phyloP scores from a whole-genome alignment of 2,113 vertebrate genomes.

The Callospermophilus lateralis region DNA sequence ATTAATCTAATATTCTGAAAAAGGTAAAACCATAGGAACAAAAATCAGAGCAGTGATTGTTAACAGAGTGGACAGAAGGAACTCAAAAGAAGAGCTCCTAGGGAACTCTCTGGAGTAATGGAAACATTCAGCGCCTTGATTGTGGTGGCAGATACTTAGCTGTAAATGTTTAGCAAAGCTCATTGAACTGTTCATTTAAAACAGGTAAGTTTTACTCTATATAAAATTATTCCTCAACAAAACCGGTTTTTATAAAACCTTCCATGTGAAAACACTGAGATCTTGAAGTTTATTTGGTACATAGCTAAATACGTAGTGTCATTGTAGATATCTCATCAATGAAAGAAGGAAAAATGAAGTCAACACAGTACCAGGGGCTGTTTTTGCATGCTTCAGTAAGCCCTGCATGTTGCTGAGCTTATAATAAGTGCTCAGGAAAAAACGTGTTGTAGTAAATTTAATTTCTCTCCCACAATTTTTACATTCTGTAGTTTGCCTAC shows the following conservation, averaged over 20 bases:
- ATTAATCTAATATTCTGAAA: neutral
- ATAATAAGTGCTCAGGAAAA: constrained; percentile 64
- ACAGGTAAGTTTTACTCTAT: neutral
- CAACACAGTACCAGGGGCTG: neutral
- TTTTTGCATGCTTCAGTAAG: neutral
- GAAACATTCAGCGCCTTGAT: neutral
- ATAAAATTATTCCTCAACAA: constrained; percentile 7
- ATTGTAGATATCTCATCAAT: neutral
- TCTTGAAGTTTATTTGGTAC: neutral
- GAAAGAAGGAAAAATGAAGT: neutral
- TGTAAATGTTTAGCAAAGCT: neutral
- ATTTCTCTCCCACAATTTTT: constrained; percentile 69
- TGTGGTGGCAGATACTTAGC: neutral
- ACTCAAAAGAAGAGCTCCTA: neutral
- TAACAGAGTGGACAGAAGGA: rapidly evolving
- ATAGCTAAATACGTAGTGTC: neutral
- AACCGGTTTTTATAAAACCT: neutral
- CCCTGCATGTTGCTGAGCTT: neutral
- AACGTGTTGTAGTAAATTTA: constrained; percentile 61
- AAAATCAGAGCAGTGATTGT: neutral
- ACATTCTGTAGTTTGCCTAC: constrained; percentile 63
- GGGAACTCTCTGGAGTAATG: neutral
- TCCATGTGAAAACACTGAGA: neutral
- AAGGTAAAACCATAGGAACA: neutral
- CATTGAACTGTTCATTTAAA: neutral